Evolutionary conservation across 2,797 vertebrate genomes (phyloP).

Genomic region (Phoeniculus purpureus): DNA sequence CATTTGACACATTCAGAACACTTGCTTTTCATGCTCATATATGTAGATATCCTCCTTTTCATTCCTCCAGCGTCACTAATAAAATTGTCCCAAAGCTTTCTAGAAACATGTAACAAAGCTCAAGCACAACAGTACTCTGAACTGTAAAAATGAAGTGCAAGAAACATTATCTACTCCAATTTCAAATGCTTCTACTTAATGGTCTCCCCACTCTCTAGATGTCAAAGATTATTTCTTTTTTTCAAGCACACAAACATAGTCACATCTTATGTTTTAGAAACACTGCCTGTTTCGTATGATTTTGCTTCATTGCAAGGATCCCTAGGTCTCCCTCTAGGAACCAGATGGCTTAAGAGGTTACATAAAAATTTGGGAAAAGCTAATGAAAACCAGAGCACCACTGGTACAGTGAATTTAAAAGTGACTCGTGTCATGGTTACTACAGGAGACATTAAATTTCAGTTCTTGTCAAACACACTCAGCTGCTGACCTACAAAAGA

Average conservation of each 20-base stretch:
- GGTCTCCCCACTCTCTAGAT: not conserved
- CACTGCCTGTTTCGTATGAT: not conserved
- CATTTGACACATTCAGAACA: not conserved
- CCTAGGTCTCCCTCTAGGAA: not conserved
- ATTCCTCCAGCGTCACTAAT: not conserved
- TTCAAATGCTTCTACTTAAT: not conserved
- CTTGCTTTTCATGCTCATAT: not conserved
- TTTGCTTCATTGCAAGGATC: not conserved
- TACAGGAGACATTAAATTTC: conserved; percentile 64
- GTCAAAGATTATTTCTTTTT: not conserved
- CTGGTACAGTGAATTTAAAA: not conserved
- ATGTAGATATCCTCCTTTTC: not conserved
- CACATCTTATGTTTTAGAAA: not conserved
- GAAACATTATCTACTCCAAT: not conserved
- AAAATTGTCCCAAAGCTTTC: not conserved
- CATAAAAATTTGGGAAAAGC: not conserved
- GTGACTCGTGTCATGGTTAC: conserved; percentile 40
- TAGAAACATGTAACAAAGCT: not conserved
- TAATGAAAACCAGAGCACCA: not conserved
- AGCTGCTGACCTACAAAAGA: conserved; percentile 69
- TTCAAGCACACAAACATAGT: not conserved
- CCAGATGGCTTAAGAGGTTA: not conserved
- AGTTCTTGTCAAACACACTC: conserved; percentile 65
- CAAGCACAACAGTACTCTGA: not conserved
- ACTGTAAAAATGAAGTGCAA: not conserved